Base-by-base conservation (phyloP, 35 echinoderm and acorn worm species). In the Ophioderma brevispina region DNA sequence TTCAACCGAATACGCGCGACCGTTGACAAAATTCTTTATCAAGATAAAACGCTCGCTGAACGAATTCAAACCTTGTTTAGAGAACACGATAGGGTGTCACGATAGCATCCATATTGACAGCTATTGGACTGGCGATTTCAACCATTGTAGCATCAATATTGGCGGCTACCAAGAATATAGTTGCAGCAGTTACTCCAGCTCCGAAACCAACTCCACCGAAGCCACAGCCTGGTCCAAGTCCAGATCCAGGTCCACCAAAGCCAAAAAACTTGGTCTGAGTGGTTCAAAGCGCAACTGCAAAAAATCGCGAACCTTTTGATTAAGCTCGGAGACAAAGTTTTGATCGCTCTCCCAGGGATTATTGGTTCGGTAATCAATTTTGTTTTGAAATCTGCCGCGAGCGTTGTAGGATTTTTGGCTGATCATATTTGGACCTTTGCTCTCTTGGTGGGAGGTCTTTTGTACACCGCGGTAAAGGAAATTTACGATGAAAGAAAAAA, bases 261-360 rank as follows among this genome's bases (percentile, higher is more conserved):
- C 59, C 59, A 70, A 70, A 70, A n/a, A 70, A 70, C 59, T 6
- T 70, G 59, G 59, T 15, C 17, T 13, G 78, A 80, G 6, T 80
- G 78, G 78, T 37, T 36, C 33, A 80, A 80, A 35, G 38, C 2
- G 5, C 78, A 80, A 40, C 38, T 80, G 38, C 33, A 80, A 80
- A 80, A 80, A 14, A 40, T 80, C 25, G 78, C 78, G 1, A 80
- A 36, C 36, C 34, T 80, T 40, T 25, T 80, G 6, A 13, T 40
- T 31, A 80, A 80, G 32, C 78, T 80, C 6, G 78, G 78, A 37
- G 59, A 70, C 59, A 70, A 70, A 70, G 59, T 25, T 25, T 70
- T 70, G 59, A 70, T 70, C 5, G 59, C 59, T 70, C 59, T 70
- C n/a, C 59, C 59, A 25, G 59, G 59, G 28, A 70, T 70, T 70